These are phyloP conservation scores for Spermophilus dauricus DNA, from an alignment of 2,113 vertebrate genomes.

Conservation along the genomic window DNA sequence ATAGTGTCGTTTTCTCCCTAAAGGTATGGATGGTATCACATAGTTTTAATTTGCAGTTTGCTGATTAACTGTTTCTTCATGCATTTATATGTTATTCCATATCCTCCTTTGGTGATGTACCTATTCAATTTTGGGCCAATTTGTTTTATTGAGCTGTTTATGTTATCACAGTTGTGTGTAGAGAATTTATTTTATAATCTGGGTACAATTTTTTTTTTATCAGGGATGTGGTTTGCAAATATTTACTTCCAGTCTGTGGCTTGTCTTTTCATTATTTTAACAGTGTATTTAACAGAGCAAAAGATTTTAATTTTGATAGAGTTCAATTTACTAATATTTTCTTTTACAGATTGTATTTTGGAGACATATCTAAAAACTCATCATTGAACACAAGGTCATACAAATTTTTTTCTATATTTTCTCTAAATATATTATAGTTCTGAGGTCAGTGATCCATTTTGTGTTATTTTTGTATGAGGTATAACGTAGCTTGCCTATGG, in stretches of 20 bases:
- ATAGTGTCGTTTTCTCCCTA: background rate
- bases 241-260: background rate
- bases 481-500: background rate
- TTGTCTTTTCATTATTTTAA: constrained; percentile 41
- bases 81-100: background rate
- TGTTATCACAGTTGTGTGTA: background rate
- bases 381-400: background rate
- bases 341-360: background rate
- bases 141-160: background rate
- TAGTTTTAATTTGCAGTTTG: background rate
- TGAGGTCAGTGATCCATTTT: background rate
- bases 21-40: background rate
- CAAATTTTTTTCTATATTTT: background rate
- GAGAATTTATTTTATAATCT: background rate
- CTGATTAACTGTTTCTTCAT: background rate
- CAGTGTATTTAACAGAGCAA: background rate
- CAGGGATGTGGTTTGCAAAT: background rate
- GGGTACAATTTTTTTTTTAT: background rate
- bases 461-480: background rate
- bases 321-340: constrained; percentile 24
- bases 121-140: background rate
- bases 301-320: constrained; percentile 12
- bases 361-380: background rate
- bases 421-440: background rate
- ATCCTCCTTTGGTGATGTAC: background rate